Base-by-base conservation (phyloP, 2,797 vertebrate genomes). In the Notoglanidium macrostoma region DNA sequence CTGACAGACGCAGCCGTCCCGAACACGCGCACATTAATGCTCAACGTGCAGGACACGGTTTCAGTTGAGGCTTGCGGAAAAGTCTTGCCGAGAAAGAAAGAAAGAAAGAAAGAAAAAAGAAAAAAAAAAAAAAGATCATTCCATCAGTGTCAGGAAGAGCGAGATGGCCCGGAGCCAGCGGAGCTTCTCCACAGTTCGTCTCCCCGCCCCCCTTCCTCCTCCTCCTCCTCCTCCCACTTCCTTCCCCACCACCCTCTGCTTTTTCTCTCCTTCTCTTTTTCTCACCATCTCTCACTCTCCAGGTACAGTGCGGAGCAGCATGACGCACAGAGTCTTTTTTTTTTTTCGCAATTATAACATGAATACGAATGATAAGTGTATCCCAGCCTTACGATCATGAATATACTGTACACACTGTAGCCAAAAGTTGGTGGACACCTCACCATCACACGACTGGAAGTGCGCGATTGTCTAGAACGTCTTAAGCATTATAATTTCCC, bases 141-240 rank as follows among this genome's bases (percentile, higher is more conserved):
- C 83, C 63, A 85, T 85, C 84, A 86, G 73, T 88, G 88, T 91
- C 88, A 87, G 83, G 80, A 90, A 88, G 79, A 82, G 32, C 81
- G 59, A 85, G 49, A 78, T 80, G 82, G 83, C 87, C 57, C 85
- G 19, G 11, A 84, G 88, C 80, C 85, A 85, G 74, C 40, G 83
- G 26, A 65, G 70, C 77, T 88, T 83, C 82, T 88, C 32, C 61
- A 54, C 79, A 87, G 72, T 70, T 82, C 57, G 6, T 87, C 82
- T 59, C 73, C 21, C 67, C 29, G 17, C 10, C 61, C 72, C 44
- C 46, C 23, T 40, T 4, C 40, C n/a, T 40, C 44, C 51, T 46
- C n/a, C 44, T n/a, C 55, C 44, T 78, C 78, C 73, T 68, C 70
- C 67, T 23, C 79, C 54, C n/a, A 44, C 79, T 65, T 85, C 85